A percentile compares a stretch with the other conserved stretches of the same genome.
Conservation (phyloP, 1,140 invertebrate species). For the Stratiolaelaps scimitus region DNA sequence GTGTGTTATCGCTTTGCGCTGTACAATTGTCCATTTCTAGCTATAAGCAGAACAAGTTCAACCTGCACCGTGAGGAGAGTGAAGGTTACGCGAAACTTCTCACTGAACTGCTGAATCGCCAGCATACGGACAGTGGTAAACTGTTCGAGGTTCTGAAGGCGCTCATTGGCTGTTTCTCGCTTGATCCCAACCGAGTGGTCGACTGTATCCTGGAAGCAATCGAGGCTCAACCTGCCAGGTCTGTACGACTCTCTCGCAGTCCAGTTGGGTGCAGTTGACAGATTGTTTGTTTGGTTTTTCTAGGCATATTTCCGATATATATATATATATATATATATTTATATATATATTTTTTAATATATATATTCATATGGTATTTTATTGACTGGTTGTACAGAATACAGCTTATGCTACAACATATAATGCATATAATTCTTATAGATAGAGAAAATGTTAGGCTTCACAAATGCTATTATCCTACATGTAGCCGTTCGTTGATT, state of each 20-base stretch:
- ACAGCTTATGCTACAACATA: too few species aligned
- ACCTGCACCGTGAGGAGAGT: slow-evolving; percentile 93
- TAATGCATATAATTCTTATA: too few species aligned
- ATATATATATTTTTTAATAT: too few species aligned
- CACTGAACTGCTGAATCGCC: slow-evolving; percentile 83
- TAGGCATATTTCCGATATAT: too few species aligned
- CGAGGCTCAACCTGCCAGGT: slow-evolving; percentile 59
- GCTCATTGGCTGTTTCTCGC: slow-evolving; percentile 93
- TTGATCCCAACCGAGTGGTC: slow-evolving; percentile 94
- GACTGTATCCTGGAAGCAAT: slow-evolving; percentile 94
- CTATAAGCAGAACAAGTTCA: slow-evolving; percentile 98
- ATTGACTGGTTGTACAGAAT: too few species aligned
- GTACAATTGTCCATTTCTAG: slow-evolving; percentile 48
- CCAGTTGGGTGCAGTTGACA: too few species aligned
- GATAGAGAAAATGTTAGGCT: too few species aligned
- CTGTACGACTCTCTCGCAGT: neutral
- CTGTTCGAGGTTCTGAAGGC: slow-evolving; percentile 74
- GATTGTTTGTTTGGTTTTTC: too few species aligned
- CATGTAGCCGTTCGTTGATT: too few species aligned
- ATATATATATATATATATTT: too few species aligned
- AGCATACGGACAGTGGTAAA: slow-evolving; percentile 48
- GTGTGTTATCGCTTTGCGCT: slow-evolving; percentile 29
- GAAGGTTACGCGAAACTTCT: slow-evolving; percentile 97
- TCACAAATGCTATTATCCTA: too few species aligned
- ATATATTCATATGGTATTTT: too few species aligned